Evolutionary conservation across 2,113 vertebrate species (phyloP).

Genomic region (Brachypteracias leptosomus): DNA sequence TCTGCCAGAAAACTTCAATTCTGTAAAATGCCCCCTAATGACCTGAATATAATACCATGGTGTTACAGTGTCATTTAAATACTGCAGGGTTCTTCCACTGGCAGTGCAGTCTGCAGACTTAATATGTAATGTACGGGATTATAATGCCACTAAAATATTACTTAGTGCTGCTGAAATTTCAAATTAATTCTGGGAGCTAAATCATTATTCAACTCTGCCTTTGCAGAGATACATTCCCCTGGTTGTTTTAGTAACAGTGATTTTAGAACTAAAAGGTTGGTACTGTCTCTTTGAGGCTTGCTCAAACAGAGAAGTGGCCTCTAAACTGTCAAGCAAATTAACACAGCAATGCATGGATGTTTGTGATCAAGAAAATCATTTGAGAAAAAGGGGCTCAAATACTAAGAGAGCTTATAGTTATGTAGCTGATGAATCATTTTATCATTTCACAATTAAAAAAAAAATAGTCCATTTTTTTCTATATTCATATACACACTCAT

Average conservation of each 20-base stretch:
- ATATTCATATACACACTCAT: neutral
- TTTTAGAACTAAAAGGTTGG: constrained; percentile 17
- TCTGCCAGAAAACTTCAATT: constrained; percentile 39
- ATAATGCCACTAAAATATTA: constrained; percentile 47
- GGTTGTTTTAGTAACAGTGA: constrained; percentile 6
- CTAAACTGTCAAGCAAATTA: constrained; percentile 13
- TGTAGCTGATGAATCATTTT: neutral
- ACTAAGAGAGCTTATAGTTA: neutral
- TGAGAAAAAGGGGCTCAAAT: neutral
- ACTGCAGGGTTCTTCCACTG: constrained; percentile 11
- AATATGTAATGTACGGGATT: constrained; percentile 26
- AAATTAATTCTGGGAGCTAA: constrained; percentile 55
- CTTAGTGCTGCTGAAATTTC: constrained; percentile 45
- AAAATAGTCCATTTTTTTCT: neutral
- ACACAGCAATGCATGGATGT: neutral
- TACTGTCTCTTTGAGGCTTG: neutral
- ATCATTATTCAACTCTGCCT: constrained; percentile 28
- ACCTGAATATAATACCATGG: constrained; percentile 48
- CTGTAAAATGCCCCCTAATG: constrained; percentile 56
- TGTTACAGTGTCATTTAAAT: constrained; percentile 52
- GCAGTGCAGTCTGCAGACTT: neutral
- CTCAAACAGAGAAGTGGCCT: neutral
- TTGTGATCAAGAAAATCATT: neutral
- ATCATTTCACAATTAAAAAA: neutral
- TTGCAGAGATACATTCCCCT: constrained; percentile 4